Evolutionary conservation across 2,797 vertebrate species (phyloP), one percentile per base, ranked within the genome.

Genomic region (Babyrousa celebensis): DNA sequence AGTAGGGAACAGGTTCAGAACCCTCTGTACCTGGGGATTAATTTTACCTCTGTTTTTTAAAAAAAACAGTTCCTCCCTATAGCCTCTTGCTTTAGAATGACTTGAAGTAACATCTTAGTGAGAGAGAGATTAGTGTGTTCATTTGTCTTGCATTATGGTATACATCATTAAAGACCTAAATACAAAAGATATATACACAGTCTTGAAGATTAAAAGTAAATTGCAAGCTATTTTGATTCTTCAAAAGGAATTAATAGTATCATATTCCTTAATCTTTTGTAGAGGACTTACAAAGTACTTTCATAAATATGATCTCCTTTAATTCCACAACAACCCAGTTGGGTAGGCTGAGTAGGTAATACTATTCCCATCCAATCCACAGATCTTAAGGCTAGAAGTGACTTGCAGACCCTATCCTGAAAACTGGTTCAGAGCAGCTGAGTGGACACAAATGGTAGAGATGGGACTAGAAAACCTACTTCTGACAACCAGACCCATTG

Each of bases 241-340:
- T 97, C 86, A 92, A 94, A 86, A 60, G 93, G 97, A 96, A 95
- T 98, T 96, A 98, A 92, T 96, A 97, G 97, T 97, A 97, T 98
- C 97, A 68, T 65, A 87, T 98, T 98, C 77, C 97, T 97, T 97
- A 97, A 97, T 96, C 96, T 97, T 96, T 89, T 95, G 87, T 84
- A 88, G 58, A 97, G 71, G 94, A 84, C 94, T 97, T 95, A 95
- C 94, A 93, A 94, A 96, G 93, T 82, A 97, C 79, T 97, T 96
- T 94, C 89, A 96, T 94, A 97, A 97, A 98, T 95, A 97, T 94
- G 97, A 97, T 97, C 96, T 90, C 80, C 79, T 94, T 95, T 96
- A 97, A 98, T 96, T 97, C 93, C 90, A 91, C 92, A 97, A 93
- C 95, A 97, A 87, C 91, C 48, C 40, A 54, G 91, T 82, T 32